Evolutionary conservation across 2,113 vertebrate genomes (phyloP), one percentile per base, ranked within the genome.

Genomic region (Ammospiza caudacuta): DNA sequence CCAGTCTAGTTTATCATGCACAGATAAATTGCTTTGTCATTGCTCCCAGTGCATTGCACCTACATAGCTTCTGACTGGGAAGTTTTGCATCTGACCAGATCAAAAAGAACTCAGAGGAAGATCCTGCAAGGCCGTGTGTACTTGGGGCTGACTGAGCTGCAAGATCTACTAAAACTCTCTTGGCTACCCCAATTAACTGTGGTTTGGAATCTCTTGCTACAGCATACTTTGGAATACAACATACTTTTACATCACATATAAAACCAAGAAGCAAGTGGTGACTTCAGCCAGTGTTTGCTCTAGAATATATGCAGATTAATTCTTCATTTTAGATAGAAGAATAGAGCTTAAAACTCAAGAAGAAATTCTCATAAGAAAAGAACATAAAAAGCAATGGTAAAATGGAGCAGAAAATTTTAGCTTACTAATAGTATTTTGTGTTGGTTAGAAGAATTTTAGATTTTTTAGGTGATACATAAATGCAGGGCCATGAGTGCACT

Each of bases 391-490:
- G 15, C 29, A 55, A 22, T 23, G 11, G 18, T 64, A 86, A 51
- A 75, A 54, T 29, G 4, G 18, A 27, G 8, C 12, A 39, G 47
- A 78, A 57, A 68, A 35, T 57, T 90, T 78, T 85, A 54, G 15
- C 25, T 35, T 54, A 54, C 13, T 66, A 87, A 10, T 58, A 58
- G 27, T 35, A 74, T 49, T 89, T 84, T 82, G 35, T 89, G 54
- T 31, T 62, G 8, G 12, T 24, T 21, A 11, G 63, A 85, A 88
- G 41, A 81, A 58, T 70, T 81, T 93, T 72, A 59, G 28, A 47
- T 63, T 91, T 94, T 92, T 76, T 77, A 88, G 58, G 59, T 88
- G 83, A 49, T 9, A 75, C 37, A 67, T 88, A 46, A 92, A 78
- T 72, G 21, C 31, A 87, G 39, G 27, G 8, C 33, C n/a, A 35